Evolutionary conservation across 2,888 invertebrate genomes (phyloP).

Genomic region (Pollenia amentaria): DNA sequence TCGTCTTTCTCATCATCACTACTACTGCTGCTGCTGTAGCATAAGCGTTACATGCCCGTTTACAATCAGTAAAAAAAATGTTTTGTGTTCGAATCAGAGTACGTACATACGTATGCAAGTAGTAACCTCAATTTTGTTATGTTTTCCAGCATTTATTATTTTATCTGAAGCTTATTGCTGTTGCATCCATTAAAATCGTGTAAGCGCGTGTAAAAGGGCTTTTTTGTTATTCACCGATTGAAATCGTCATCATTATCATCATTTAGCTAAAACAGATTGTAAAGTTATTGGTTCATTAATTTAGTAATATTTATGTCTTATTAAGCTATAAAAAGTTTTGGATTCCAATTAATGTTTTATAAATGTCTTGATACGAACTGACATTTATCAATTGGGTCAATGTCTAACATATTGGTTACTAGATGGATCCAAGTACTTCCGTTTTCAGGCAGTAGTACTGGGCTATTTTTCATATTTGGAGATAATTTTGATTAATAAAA

Average conservation of each 20-base stretch:
- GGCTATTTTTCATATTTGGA: no score
- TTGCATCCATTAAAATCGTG: conserved; percentile 74
- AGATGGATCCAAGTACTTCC: no score
- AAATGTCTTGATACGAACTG: not conserved
- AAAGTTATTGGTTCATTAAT: conserved; percentile 26
- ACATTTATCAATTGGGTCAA: no score
- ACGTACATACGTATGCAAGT: conserved; percentile 37
- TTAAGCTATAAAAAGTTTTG: no score
- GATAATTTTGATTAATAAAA: no score
- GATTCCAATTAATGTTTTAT: no score
- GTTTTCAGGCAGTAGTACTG: no score
- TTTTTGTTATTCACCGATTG: conserved; percentile 72
- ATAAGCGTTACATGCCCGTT: conserved; percentile 67
- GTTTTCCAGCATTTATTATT: conserved; percentile 69
- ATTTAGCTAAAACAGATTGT: conserved; percentile 44
- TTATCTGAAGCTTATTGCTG: conserved; percentile 64
- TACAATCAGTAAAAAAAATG: conserved; percentile 47
- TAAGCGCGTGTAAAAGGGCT: conserved; percentile 73
- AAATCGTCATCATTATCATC: conserved; percentile 66
- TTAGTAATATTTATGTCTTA: not conserved
- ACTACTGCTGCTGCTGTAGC: conserved; percentile 16
- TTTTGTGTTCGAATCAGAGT: conserved; percentile 39
- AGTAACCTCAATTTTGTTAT: conserved; percentile 67
- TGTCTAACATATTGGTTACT: no score
- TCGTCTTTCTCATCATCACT: conserved; percentile 34